Evolutionary conservation across 1,140 invertebrate species (phyloP).

Genomic region (Heliconius hewitsoni): DNA sequence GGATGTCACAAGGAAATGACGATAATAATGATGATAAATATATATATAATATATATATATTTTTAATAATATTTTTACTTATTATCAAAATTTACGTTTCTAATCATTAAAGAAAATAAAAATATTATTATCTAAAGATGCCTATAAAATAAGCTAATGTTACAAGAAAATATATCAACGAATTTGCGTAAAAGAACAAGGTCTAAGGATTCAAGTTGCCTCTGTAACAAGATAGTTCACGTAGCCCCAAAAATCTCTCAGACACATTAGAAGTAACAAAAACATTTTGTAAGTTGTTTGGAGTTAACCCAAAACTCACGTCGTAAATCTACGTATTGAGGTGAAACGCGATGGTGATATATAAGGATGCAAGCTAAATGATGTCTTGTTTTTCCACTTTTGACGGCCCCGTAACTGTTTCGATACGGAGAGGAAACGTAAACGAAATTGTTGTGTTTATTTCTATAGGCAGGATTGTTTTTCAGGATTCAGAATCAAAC

Average conservation of each 20-base stretch:
- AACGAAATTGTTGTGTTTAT: neutral
- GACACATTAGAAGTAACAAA: constrained; percentile 26
- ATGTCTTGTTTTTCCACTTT: constrained; percentile 33
- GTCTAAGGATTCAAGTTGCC: constrained; percentile 7
- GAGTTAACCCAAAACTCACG: constrained; percentile 33
- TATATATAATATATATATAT: no score
- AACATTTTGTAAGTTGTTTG: constrained; percentile 32
- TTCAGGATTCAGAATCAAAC: neutral
- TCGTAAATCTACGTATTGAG: constrained; percentile 43
- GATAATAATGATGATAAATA: no score
- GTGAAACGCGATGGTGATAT: constrained; percentile 37
- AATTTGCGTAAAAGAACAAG: neutral
- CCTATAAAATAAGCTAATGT: neutral
- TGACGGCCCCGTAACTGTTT: constrained; percentile 17
- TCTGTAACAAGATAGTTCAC: constrained; percentile 3
- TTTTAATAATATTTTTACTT: no score
- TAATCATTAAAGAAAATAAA: neutral
- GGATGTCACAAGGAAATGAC: no score
- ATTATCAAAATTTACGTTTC: no score
- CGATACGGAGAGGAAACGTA: neutral
- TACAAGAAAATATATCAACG: neutral
- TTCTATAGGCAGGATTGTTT: neutral
- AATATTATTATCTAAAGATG: neutral
- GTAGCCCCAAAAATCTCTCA: constrained; percentile 7
- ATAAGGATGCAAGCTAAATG: constrained; percentile 36